Evolutionary conservation across 2,797 vertebrate genomes (phyloP).

Genomic region (Enteromius viviparus): DNA sequence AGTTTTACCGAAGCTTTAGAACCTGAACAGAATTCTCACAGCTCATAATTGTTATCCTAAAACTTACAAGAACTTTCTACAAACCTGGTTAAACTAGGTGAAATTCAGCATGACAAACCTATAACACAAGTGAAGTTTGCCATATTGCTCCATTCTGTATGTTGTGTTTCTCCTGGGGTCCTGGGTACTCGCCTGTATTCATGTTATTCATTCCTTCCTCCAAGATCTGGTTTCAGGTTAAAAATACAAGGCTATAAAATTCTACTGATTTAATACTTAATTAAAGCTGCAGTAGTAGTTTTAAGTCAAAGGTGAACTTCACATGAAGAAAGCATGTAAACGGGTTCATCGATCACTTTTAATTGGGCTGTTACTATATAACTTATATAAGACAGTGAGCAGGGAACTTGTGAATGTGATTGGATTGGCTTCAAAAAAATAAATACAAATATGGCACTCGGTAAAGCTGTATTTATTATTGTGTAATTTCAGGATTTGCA

Average conservation of each 20-base stretch:
- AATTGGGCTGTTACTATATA: not conserved
- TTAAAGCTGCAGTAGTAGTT: not conserved
- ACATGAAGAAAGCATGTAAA: not conserved
- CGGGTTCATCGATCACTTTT: not conserved
- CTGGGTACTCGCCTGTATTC: not conserved
- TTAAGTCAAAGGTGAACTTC: not conserved
- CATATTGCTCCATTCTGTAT: not conserved
- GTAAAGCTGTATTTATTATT: not conserved
- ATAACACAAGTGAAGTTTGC: not conserved
- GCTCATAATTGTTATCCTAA: too few species aligned
- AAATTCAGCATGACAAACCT: not conserved
- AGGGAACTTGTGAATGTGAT: too few species aligned
- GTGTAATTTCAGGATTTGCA: conserved; percentile 7
- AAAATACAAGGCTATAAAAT: not conserved
- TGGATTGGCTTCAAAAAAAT: not conserved
- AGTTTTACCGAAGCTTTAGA: not conserved
- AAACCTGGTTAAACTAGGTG: conserved; percentile 1
- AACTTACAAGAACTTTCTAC: too few species aligned
- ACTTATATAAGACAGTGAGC: not conserved
- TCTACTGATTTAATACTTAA: not conserved
- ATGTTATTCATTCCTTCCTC: too few species aligned
- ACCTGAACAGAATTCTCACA: conserved; percentile 9
- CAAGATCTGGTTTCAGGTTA: not conserved
- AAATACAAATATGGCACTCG: not conserved
- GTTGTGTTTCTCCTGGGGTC: not conserved